Conservation (phyloP, 2,797 vertebrate species). For the Urocyon cinereoargenteus region DNA sequence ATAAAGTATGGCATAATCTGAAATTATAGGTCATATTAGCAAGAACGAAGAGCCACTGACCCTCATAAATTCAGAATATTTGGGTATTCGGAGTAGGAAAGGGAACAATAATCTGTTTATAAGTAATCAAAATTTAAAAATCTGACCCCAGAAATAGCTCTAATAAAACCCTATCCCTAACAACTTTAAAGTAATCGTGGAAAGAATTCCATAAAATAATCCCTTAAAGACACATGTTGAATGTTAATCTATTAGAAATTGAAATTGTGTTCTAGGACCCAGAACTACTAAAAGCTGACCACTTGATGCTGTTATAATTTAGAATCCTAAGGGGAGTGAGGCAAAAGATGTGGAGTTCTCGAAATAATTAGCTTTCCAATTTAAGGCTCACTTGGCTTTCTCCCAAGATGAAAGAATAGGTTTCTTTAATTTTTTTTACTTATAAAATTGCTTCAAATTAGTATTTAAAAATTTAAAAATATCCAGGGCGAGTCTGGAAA, state of each 20-base stretch:
- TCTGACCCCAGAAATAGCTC: constrained; percentile 17
- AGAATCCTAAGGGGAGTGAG: neutral
- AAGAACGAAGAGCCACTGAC: constrained; percentile 60
- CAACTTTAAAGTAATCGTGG: constrained; percentile 46
- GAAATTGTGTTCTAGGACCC: neutral
- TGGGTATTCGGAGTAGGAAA: constrained; percentile 37
- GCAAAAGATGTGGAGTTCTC: constrained; percentile 25
- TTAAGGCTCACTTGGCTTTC: constrained; percentile 64
- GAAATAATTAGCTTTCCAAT: constrained; percentile 36
- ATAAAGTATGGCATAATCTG: constrained; percentile 70
- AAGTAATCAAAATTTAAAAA: constrained; percentile 72
- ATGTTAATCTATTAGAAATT: constrained; percentile 68
- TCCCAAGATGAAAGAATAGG: constrained; percentile 75
- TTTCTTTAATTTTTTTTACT: constrained; percentile 3
- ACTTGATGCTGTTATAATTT: constrained; percentile 53
- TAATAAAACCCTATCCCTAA: constrained; percentile 34
- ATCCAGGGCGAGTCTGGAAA: constrained; percentile 67
- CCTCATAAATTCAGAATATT: constrained; percentile 66
- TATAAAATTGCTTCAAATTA: constrained; percentile 78
- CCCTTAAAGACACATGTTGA: constrained; percentile 35
- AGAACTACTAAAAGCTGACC: constrained; percentile 51
- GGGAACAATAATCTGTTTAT: constrained; percentile 66
- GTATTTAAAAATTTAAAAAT: constrained; percentile 71
- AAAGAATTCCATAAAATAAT: constrained; percentile 49
- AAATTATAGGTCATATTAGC: constrained; percentile 75